A percentile compares a stretch with the other conserved stretches of the same genome.
These are phyloP conservation scores for Orthonyx spaldingii DNA, from an alignment of 2,113 vertebrate species.

Conservation along the genomic window DNA sequence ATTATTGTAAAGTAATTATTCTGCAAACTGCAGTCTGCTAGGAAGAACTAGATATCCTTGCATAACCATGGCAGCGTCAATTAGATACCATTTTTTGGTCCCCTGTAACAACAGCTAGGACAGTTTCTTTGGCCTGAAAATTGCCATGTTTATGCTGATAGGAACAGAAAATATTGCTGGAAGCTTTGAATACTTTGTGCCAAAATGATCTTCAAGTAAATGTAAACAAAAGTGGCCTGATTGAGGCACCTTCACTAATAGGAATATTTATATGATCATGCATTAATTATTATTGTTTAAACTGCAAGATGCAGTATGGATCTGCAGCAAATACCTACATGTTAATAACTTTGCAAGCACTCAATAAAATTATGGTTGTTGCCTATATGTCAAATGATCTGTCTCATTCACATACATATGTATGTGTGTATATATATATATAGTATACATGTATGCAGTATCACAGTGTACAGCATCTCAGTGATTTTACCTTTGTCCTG, in stretches of 20 bases:
- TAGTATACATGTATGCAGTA: neutral
- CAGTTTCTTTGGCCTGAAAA: neutral
- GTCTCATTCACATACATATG: neutral
- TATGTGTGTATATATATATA: neutral
- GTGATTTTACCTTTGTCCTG: neutral
- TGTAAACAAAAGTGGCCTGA: neutral
- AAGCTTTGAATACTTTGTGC: neutral
- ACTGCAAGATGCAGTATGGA: neutral
- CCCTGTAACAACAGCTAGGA: neutral
- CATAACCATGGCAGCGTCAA: neutral
- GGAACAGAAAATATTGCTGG: neutral
- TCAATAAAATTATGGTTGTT: neutral
- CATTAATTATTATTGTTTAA: neutral
- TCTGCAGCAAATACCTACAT: neutral
- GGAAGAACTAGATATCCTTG: neutral
- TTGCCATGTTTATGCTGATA: neutral
- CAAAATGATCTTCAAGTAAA: neutral
- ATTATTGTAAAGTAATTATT: neutral
- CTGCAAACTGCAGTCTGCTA: neutral
- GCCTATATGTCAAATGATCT: neutral
- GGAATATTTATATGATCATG: neutral
- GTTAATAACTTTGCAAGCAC: neutral
- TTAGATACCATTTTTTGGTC: neutral
- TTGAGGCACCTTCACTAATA: neutral
- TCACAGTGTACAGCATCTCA: neutral